Percentiles rank a stretch among this genome's conserved stretches.
These are phyloP conservation scores for Xenentodon cancila DNA, from an alignment of 2,797 vertebrate species.

Conservation along the genomic window DNA sequence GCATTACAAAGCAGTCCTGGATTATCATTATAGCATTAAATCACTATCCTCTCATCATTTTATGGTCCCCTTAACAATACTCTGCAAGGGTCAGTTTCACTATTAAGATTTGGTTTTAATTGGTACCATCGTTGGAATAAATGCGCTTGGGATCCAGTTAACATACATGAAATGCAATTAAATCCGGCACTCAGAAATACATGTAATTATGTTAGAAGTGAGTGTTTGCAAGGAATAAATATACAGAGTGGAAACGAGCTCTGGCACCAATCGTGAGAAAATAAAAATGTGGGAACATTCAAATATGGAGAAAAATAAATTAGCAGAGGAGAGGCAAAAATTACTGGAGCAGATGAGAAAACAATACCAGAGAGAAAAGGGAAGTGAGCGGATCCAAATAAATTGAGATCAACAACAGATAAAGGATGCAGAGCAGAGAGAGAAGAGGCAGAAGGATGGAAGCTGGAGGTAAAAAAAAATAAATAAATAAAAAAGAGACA, in stretches of 20 bases:
- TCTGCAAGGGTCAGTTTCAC: background rate
- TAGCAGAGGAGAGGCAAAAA: constrained; percentile 42
- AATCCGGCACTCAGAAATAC: background rate
- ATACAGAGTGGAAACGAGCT: too few species aligned
- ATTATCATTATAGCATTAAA: background rate
- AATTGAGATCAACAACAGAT: constrained; percentile 41
- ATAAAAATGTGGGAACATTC: constrained; percentile 27
- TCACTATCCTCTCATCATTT: background rate
- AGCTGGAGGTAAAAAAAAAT: background rate
- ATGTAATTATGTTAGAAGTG: background rate
- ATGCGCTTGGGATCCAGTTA: background rate
- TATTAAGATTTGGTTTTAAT: background rate
- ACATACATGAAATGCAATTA: background rate
- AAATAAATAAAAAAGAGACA: too few species aligned
- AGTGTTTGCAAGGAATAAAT: too few species aligned
- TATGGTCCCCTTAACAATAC: constrained; percentile 5
- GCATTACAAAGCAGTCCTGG: background rate
- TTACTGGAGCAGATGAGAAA: constrained; percentile 51
- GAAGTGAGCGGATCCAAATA: constrained; percentile 12
- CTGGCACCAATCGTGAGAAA: constrained; percentile 14
- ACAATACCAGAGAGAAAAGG: constrained; percentile 20
- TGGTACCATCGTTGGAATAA: background rate
- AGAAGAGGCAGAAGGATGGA: constrained; percentile 27
- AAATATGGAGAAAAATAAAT: constrained; percentile 45
- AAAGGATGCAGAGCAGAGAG: constrained; percentile 40